Base-by-base conservation (phyloP, 1,140 invertebrate genomes). In the Harlomillsia oculata region DNA sequence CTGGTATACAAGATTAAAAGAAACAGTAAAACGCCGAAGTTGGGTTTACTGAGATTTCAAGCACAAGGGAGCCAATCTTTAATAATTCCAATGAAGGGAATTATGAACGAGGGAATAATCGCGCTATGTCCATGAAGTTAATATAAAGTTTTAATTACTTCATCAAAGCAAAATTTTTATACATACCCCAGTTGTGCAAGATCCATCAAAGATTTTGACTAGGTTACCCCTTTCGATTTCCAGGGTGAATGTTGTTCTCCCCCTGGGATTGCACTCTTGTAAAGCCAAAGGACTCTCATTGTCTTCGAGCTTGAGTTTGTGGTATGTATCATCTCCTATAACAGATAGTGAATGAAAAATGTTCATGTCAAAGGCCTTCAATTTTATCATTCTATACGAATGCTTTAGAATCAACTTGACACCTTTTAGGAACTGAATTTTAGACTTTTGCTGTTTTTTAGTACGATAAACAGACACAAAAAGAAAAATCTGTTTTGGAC, bases 171-270 rank as follows among this genome's bases (percentile, higher is more conserved):
- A n/a, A n/a, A n/a, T n/a, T 34, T 34, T 25, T 45, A 26, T 48
- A 75, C 77, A 76, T 69, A 83, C 81, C 67, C 83, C 88, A 40
- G 84, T 82, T 80, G 89, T 90, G 45, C 92, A 74, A 32, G 86
- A 87, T 34, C 86, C 87, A 67, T 92, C 90, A 74, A 91, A 88
- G 16, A 94, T 85, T 73, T 89, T 89, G 51, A 93, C 84, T 41
- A 93, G 75, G 9, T 87, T 87, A 26, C 56, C 89, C 25, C 84
- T 79, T 62, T 84, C 78, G 64, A 85, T 85, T 72, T 90, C 84
- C 36, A 94, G 73, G 36, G 84, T 86, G 72, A 94, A 92, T 70
- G 85, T 87, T 72, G n/a, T 53, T 37, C 92, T 88, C 60, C 89
- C 89, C 70, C 83, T 82, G 1, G 89, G 89, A 74, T 93, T 88